Percentiles rank a stretch among this genome's conserved stretches.
These are phyloP conservation scores for Stenolophus ochropezus DNA, from an alignment of 2,888 invertebrate genomes.

Conservation along the genomic window DNA sequence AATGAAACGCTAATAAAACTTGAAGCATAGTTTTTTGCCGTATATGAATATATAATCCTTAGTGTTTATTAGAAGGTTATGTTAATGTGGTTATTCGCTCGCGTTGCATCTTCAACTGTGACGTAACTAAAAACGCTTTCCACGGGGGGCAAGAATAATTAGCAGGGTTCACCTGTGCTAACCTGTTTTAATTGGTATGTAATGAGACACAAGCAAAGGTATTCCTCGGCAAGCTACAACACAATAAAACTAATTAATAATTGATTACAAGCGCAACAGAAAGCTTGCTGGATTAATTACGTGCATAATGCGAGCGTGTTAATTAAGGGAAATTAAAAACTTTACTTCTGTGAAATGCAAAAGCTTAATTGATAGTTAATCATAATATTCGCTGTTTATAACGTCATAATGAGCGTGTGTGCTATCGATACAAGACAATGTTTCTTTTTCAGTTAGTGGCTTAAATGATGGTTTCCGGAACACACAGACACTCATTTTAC, in stretches of 20 bases:
- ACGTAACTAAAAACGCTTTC: slow-evolving; percentile 30
- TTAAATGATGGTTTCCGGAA: not conserved
- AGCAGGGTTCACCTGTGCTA: slow-evolving; percentile 8
- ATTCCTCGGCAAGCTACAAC: not conserved
- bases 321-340: slow-evolving; percentile 32
- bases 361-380: slow-evolving; percentile 36
- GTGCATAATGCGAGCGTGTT: slow-evolving; percentile 9
- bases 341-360: slow-evolving; percentile 19
- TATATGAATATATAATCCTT: not conserved
- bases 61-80: not conserved
- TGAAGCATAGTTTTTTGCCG: not conserved
- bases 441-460: slow-evolving; percentile 1
- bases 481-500: slow-evolving; percentile 18
- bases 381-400: slow-evolving; percentile 17
- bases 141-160: slow-evolving; percentile 35
- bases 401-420: slow-evolving; percentile 6
- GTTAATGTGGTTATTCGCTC: not conserved
- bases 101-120: slow-evolving; percentile 10
- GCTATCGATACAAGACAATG: not conserved
- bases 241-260: slow-evolving; percentile 37
- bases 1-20: not conserved
- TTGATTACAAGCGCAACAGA: slow-evolving; percentile 22
- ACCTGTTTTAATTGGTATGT: slow-evolving; percentile 18
- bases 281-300: slow-evolving; percentile 2
- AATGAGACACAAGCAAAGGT: not conserved